A percentile compares a stretch with the other conserved stretches of the same genome.
phyloP scores from a whole-genome alignment of 2,888 invertebrate species.

The Phlogophora meticulosa region DNA sequence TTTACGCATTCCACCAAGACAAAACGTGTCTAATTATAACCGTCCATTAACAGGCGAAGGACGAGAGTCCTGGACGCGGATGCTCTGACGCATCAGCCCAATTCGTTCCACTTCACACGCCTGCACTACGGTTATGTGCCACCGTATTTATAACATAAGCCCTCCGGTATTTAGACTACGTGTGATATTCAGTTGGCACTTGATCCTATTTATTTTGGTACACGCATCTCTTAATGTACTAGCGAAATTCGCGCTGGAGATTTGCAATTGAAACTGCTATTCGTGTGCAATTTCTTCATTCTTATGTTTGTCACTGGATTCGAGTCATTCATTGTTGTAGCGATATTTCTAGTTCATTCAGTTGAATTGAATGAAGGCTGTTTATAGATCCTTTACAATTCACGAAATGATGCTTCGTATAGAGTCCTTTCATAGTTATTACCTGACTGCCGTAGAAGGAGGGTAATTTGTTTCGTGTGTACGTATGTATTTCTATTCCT shows the following conservation, averaged over 20 bases:
- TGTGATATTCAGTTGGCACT: constrained; percentile 67
- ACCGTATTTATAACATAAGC: constrained; percentile 77
- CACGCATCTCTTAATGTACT: constrained; percentile 54
- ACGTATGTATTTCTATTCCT: no score
- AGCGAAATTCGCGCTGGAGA: constrained; percentile 53
- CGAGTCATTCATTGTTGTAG: constrained; percentile 43
- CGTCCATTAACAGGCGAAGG: constrained; percentile 77
- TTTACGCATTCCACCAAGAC: constrained; percentile 67
- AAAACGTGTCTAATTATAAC: constrained; percentile 78
- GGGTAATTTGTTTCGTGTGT: no score
- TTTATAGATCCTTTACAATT: constrained; percentile 10
- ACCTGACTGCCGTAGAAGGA: no score
- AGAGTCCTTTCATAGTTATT: no score
- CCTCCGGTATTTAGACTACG: constrained; percentile 71
- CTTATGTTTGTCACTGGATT: constrained; percentile 23
- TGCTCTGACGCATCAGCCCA: constrained; percentile 74
- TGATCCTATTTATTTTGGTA: constrained; percentile 62
- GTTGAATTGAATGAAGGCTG: constrained; percentile 28
- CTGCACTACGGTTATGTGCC: constrained; percentile 69
- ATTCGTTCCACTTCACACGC: constrained; percentile 82
- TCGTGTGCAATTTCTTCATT: constrained; percentile 31
- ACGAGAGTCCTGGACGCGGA: constrained; percentile 76
- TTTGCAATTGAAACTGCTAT: constrained; percentile 31
- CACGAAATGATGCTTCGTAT: constrained; percentile 13
- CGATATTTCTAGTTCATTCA: constrained; percentile 38